A percentile compares a stretch with the other conserved stretches of the same genome.
These are phyloP conservation scores for Climacteris rufus DNA, from an alignment of 2,113 vertebrate genomes.

Conservation along the genomic window DNA sequence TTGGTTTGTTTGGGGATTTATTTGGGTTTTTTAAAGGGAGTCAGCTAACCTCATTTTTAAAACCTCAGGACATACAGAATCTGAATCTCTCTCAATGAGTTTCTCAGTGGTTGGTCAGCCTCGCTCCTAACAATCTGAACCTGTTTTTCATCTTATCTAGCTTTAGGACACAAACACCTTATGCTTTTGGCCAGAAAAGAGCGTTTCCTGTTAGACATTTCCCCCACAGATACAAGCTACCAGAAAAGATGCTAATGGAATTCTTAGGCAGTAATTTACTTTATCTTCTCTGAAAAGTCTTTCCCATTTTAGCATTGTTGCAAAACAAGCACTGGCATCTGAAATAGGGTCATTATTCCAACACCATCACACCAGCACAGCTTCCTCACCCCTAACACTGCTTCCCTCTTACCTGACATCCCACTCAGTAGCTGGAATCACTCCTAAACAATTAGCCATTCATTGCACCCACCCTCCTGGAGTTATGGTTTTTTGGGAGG, in stretches of 20 bases:
- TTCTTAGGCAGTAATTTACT: neutral
- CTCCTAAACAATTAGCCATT: neutral
- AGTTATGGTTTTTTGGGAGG: fast-evolving
- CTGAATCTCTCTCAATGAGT: neutral
- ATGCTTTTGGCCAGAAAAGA: neutral
- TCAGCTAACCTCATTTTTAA: neutral
- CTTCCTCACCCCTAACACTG: neutral
- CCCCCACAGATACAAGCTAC: neutral
- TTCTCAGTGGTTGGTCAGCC: neutral
- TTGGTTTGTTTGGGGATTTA: neutral
- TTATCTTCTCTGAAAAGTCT: neutral
- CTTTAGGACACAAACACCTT: neutral
- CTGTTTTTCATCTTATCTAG: neutral
- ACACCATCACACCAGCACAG: neutral
- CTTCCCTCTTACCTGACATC: neutral
- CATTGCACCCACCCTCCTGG: neutral
- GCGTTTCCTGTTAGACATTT: neutral
- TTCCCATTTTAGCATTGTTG: neutral
- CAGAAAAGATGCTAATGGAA: neutral
- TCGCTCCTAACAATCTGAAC: neutral
- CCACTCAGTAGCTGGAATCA: neutral
- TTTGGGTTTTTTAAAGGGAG: neutral
- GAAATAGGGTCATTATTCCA: neutral
- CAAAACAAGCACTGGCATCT: neutral
- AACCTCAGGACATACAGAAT: neutral